These are phyloP conservation scores for Nerophis lumbriciformis DNA, from an alignment of 2,113 vertebrate genomes.

Conservation along the genomic window DNA sequence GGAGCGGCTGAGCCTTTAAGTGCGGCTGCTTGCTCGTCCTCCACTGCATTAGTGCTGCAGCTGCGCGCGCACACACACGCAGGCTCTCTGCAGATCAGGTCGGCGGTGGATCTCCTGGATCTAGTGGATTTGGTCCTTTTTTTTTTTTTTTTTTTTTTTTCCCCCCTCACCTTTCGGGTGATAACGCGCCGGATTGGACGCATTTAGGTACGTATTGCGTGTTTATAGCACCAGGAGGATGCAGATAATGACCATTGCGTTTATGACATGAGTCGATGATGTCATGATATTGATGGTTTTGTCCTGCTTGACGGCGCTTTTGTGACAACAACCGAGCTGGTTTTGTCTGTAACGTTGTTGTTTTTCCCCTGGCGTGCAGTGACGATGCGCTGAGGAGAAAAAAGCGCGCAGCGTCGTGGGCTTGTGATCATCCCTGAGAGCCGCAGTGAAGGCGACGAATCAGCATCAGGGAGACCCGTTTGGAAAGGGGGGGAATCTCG, in stretches of 20 bases:
- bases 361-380: conserved; percentile 13
- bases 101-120: conserved; percentile 37
- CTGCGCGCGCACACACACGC: conserved; percentile 38
- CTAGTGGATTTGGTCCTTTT: conserved; percentile 14
- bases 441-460: conserved; percentile 64
- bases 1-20: conserved; percentile 20
- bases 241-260: not conserved
- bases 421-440: conserved; percentile 52
- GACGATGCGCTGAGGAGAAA: conserved; percentile 64
- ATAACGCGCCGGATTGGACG: not conserved
- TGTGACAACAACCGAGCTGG: not conserved
- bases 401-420: conserved; percentile 43
- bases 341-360: not conserved
- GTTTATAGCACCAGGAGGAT: not conserved
- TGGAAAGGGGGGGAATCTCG: conserved; percentile 44
- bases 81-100: conserved; percentile 39
- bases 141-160: not conserved
- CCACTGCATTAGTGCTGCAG: conserved; percentile 61
- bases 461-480: conserved; percentile 30
- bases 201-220: not conserved
- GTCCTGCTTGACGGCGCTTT: not conserved
- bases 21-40: conserved; percentile 49
- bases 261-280: not conserved
- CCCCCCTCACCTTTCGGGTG: not conserved
- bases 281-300: too few relatives aligned